phyloP scores from a whole-genome alignment of 2,888 invertebrate genomes.

The Prionchulus punctatus region DNA sequence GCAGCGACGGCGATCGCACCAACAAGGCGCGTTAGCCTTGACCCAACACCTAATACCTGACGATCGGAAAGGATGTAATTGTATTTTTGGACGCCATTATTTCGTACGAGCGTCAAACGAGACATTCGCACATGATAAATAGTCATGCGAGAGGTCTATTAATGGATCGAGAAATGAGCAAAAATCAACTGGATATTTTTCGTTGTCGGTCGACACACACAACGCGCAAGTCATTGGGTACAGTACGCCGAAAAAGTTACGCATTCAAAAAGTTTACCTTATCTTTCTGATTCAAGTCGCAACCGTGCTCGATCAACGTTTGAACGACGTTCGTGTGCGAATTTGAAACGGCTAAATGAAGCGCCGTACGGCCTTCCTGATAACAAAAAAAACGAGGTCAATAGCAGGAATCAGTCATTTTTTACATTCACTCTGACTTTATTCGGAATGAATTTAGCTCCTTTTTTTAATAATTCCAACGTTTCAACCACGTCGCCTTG shows the following conservation, averaged over 20 bases:
- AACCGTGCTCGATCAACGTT: conserved; percentile 39
- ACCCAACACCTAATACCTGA: too few species aligned
- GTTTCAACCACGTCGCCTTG: conserved; percentile 32
- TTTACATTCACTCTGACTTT: conserved; percentile 22
- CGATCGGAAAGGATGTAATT: too few species aligned
- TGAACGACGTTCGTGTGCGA: conserved; percentile 41
- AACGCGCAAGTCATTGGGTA: background rate
- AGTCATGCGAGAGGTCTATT: too few species aligned
- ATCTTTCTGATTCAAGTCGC: conserved; percentile 41
- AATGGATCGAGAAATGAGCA: too few species aligned
- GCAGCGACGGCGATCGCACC: too few species aligned
- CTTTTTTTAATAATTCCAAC: conserved; percentile 28
- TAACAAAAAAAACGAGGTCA: conserved; percentile 9
- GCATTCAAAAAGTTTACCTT: conserved; percentile 36
- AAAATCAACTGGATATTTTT: too few species aligned
- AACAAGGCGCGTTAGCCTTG: too few species aligned
- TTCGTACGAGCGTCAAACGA: too few species aligned
- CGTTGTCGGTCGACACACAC: too few species aligned
- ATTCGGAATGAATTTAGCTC: conserved; percentile 31
- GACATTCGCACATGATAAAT: too few species aligned
- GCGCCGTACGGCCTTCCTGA: conserved; percentile 41
- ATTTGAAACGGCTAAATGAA: conserved; percentile 43
- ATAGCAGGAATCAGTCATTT: background rate
- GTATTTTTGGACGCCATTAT: too few species aligned
- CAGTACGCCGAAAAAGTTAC: background rate